Percentiles rank a stretch among this genome's conserved stretches.
Evolutionary conservation across 2,113 vertebrate species (phyloP).

Genomic region (Mungos mungo): DNA sequence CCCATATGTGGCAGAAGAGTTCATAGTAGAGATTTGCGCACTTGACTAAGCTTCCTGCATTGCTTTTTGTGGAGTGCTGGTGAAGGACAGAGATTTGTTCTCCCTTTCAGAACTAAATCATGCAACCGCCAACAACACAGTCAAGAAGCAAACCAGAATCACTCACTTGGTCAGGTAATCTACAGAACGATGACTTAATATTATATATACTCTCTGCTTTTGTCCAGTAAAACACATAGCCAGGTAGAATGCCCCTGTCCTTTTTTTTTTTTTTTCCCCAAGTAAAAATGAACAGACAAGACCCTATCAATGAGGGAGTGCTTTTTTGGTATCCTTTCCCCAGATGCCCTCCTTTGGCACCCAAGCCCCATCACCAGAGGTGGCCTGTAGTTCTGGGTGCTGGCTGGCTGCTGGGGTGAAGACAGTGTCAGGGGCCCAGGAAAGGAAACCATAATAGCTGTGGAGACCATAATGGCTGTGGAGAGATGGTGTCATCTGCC

Average conservation of each 20-base stretch:
- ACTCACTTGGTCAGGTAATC: not conserved
- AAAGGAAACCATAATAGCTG: not conserved
- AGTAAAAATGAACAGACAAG: not conserved
- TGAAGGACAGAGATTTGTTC: not conserved
- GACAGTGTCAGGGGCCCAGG: accelerated
- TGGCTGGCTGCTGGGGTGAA: not conserved
- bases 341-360: not conserved
- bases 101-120: not conserved
- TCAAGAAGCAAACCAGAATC: not conserved
- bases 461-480: not conserved
- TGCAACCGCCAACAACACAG: not conserved
- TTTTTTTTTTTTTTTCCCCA: not conserved
- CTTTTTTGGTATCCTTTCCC: not conserved
- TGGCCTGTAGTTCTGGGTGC: not conserved
- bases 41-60: not conserved
- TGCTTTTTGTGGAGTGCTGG: not conserved
- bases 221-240: not conserved
- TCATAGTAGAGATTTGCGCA: not conserved
- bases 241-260: not conserved
- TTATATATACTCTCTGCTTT: not conserved
- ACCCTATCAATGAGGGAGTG: not conserved
- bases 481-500: not conserved
- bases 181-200: not conserved
- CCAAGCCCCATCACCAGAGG: not conserved
- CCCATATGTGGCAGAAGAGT: not conserved